A percentile compares a stretch with the other conserved stretches of the same genome.
Conservation (phyloP, 2,113 vertebrate genomes). For the Australoheros scitulus region DNA sequence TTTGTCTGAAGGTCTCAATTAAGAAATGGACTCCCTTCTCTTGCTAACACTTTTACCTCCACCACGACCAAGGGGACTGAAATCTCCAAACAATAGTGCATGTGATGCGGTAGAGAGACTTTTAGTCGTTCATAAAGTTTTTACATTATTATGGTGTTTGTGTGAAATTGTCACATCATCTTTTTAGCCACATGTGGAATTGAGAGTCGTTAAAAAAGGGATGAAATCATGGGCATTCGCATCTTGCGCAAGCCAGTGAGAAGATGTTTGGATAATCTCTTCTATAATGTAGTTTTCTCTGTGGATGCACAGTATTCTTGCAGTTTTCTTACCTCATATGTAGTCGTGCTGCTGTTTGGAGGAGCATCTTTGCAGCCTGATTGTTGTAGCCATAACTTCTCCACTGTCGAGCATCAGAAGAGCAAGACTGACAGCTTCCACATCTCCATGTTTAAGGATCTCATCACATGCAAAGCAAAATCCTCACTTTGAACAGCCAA, state of each 20-base stretch:
- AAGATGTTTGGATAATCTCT: background rate
- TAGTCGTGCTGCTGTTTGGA: slow-evolving; percentile 46
- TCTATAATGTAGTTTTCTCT: background rate
- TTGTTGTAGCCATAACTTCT: background rate
- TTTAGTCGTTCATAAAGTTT: background rate
- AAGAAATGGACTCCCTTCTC: slow-evolving; percentile 42
- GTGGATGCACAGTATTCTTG: background rate
- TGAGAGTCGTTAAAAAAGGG: accelerated
- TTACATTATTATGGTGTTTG: no score
- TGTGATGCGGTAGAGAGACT: slow-evolving; percentile 37
- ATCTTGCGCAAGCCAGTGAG: background rate
- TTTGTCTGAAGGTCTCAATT: background rate
- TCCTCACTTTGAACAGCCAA: background rate
- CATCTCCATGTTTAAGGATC: background rate
- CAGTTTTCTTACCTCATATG: background rate
- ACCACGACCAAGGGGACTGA: slow-evolving; percentile 21
- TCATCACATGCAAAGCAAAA: background rate
- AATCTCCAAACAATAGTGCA: slow-evolving; percentile 1
- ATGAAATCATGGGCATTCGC: background rate
- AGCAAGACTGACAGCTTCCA: background rate
- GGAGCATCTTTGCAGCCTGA: background rate
- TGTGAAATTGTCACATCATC: background rate
- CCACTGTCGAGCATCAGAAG: background rate
- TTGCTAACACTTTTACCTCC: slow-evolving; percentile 30
- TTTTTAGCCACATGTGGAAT: background rate